Evolutionary conservation across 2,113 vertebrate genomes (phyloP), one percentile per base, ranked within the genome.

Genomic region (Piaya cayana): DNA sequence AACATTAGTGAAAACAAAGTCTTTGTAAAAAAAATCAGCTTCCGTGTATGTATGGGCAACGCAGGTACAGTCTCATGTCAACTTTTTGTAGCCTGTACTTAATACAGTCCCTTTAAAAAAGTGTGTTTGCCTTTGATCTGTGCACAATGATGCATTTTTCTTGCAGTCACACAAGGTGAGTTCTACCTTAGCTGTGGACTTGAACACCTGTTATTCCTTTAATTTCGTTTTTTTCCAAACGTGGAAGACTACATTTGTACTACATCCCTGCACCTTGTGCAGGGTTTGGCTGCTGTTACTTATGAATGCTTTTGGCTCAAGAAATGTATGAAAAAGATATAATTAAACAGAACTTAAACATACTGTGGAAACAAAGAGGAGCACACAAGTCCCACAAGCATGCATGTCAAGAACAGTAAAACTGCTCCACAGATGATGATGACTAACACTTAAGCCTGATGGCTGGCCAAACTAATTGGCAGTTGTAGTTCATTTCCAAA

Each of bases 391-490:
- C 30, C 72, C 32, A 37, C 21, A 59, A 58, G 36, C 29, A 23
- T 12, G 16, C 20, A 19, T 15, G 21, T 68, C 22, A 71, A 34
- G 50, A 91, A 23, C 59, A 60, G 25, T 81, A 27, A 59, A 62
- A 59, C n/a, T 0, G 0, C 36, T 39, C 45, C 68, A 72, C 53
- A 76, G 74, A 85, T 75, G 36, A 83, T 84, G 89, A 86, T 90
- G 83, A 96, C 68, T 85, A 95, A 96, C 60, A 45, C 29, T 84
- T 49, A 72, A 45, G 30, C 64, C 69, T 77, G 74, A 69, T 42
- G 21, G 42, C 58, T 62, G 30, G 81, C 91, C 87, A 94, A 90
- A 86, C 37, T 49, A 89, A 69, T 70, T 80, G 70, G 74, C 76
- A 90, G 84, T 65, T 76, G 4, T 9, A 82, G 78, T 14, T 82